Evolutionary conservation across 2,113 vertebrate genomes (phyloP).

Genomic region (Seriola rivoliana): DNA sequence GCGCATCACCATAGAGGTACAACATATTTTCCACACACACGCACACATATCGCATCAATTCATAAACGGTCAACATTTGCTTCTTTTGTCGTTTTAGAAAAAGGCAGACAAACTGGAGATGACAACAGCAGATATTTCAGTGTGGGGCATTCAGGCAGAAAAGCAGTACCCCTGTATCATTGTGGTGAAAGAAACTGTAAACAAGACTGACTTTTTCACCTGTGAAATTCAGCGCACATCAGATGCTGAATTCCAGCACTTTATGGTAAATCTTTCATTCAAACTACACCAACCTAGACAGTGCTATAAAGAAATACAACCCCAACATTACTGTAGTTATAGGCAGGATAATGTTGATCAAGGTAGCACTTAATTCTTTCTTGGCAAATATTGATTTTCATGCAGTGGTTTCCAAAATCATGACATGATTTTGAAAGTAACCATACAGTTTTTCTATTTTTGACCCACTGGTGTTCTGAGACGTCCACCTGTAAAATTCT

Average conservation of each 20-base stretch:
- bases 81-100: slow-evolving; percentile 85
- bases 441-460: too few relatives aligned
- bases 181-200: slow-evolving; percentile 71
- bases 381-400: background rate
- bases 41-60: background rate
- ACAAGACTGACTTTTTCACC: slow-evolving; percentile 82
- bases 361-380: background rate
- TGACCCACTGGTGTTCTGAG: too few relatives aligned
- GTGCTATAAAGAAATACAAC: background rate
- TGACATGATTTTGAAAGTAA: background rate
- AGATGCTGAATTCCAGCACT: slow-evolving; percentile 2
- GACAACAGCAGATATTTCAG: slow-evolving; percentile 83
- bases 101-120: slow-evolving; percentile 89
- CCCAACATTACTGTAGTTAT: background rate
- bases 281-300: background rate
- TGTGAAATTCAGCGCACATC: slow-evolving; percentile 79
- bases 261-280: slow-evolving; percentile 63
- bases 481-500: too few relatives aligned
- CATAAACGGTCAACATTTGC: background rate
- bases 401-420: background rate
- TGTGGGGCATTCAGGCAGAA: slow-evolving; percentile 73
- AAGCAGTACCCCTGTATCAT: slow-evolving; percentile 78
- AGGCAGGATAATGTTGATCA: too few relatives aligned
- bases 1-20: slow-evolving; percentile 77
- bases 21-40: fast-evolving